These are phyloP conservation scores for Achroia grisella DNA, from an alignment of 1,140 invertebrate species.

Conservation along the genomic window DNA sequence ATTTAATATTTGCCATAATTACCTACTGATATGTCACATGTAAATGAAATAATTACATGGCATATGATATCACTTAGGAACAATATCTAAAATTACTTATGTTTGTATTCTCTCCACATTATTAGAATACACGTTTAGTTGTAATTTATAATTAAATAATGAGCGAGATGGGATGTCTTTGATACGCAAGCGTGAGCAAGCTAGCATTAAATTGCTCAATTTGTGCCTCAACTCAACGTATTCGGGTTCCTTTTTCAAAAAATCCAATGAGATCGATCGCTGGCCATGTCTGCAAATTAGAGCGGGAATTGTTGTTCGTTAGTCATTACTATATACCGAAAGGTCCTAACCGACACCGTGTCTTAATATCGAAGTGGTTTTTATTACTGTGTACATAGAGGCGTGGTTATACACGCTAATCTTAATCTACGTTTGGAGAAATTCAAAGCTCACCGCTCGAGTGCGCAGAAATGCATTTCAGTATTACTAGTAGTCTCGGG, in stretches of 20 bases:
- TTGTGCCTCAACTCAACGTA: conserved; percentile 55
- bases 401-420: conserved; percentile 22
- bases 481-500: conserved; percentile 40
- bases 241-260: conserved; percentile 63
- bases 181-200: conserved; percentile 32
- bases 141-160: conserved; percentile 41
- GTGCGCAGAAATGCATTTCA: conserved; percentile 54
- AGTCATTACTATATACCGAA: conserved; percentile 17
- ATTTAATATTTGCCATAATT: too few species aligned
- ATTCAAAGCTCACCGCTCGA: conserved; percentile 51
- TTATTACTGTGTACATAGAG: neutral
- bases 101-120: too few species aligned
- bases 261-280: conserved; percentile 71
- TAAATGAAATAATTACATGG: too few species aligned
- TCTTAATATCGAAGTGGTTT: neutral
- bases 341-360: conserved; percentile 21
- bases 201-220: conserved; percentile 64
- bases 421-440: conserved; percentile 33
- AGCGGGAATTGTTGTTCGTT: conserved; percentile 65
- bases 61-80: too few species aligned
- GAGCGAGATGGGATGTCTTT: conserved; percentile 27
- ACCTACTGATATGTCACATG: too few species aligned
- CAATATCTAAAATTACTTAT: too few species aligned
- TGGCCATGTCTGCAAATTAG: conserved; percentile 69
- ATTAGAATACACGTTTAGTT: too few species aligned